phyloP scores from a whole-genome alignment of 1,140 invertebrate genomes.

The Planococcus citri region DNA sequence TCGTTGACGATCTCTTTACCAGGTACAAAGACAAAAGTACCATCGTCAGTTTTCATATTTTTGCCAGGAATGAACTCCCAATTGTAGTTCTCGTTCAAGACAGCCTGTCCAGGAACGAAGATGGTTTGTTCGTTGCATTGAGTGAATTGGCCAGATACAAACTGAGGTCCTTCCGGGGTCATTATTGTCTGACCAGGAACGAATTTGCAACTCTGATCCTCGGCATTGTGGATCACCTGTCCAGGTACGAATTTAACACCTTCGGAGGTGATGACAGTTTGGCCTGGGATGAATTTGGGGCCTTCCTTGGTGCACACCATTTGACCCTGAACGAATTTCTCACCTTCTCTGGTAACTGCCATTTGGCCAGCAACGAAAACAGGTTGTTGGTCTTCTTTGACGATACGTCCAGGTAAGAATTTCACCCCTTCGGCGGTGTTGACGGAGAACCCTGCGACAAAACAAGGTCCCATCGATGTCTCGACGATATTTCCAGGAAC shows the following conservation, averaged over 20 bases:
- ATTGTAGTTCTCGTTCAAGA: constrained; percentile 31
- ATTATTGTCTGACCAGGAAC: constrained; percentile 58
- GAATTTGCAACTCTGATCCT: constrained; percentile 36
- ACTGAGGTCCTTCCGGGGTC: constrained; percentile 47
- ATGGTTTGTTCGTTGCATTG: constrained; percentile 30
- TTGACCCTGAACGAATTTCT: constrained; percentile 57
- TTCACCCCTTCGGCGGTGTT: constrained; percentile 31
- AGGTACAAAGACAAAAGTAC: constrained; percentile 43
- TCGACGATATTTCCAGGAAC: constrained; percentile 40
- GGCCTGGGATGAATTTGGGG: constrained; percentile 50
- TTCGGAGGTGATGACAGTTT: constrained; percentile 48
- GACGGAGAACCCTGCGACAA: constrained; percentile 41
- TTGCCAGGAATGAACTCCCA: constrained; percentile 46
- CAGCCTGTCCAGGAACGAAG: constrained; percentile 40
- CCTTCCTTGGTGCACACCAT: constrained; percentile 49
- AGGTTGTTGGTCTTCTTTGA: constrained; percentile 30
- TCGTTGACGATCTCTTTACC: constrained; percentile 43
- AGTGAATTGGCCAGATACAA: constrained; percentile 55
- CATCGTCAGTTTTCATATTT: constrained; percentile 45
- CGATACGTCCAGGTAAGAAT: constrained; percentile 31
- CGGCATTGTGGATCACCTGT: constrained; percentile 33
- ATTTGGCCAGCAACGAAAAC: constrained; percentile 52
- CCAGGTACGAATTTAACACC: constrained; percentile 54
- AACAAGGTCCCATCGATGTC: constrained; percentile 49
- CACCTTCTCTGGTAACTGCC: constrained; percentile 49